Base-by-base conservation (phyloP, 2,888 invertebrate genomes). In the Lepidochrysops patricia region DNA sequence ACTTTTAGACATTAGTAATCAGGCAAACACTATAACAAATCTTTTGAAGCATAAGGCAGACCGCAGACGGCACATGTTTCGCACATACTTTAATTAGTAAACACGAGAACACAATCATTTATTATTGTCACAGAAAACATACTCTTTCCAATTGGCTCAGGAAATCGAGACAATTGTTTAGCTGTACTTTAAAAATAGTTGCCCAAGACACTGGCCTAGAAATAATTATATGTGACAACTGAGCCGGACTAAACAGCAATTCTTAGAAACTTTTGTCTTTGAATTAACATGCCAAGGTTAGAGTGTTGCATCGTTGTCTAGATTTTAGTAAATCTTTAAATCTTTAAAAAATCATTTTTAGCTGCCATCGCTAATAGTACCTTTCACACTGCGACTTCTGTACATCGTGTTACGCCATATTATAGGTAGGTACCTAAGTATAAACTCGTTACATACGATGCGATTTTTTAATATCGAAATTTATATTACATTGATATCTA, bases 121-220 rank as follows among this genome's bases (percentile, higher is more conserved):
- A 76, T 81, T 75, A 76, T 70, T 80, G 82, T 78, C 80, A 72
- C 68, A 52, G 65, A 64, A 69, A 73, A 68, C 68, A 72, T 79
- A 79, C 74, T 77, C 74, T 82, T 83, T 78, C 77, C 79, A 78
- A 81, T 79, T 80, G 80, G 79, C 80, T 77, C 76, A 80, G 79
- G 73, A 76, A 71, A 75, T 72, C 68, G 65, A 68, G 66, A 73
- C 77, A 72, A 84, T 83, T 79, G 81, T 81, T 79, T 72, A 68
- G 65, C 72, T 72, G 74, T 71, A 67, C 68, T 63, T 60, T 77
- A 76, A 76, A 82, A 84, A 84, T 84, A 84, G 72, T 64, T 68
- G 72, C 59, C 70, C 73, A 74, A 76, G 75, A 75, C 73, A 74
- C 66, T 76, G 77, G 76, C 75, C 72, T 68, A 73, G 69, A 73